Evolutionary conservation across 1,140 invertebrate genomes (phyloP).

Genomic region (Episyrphus balteatus): DNA sequence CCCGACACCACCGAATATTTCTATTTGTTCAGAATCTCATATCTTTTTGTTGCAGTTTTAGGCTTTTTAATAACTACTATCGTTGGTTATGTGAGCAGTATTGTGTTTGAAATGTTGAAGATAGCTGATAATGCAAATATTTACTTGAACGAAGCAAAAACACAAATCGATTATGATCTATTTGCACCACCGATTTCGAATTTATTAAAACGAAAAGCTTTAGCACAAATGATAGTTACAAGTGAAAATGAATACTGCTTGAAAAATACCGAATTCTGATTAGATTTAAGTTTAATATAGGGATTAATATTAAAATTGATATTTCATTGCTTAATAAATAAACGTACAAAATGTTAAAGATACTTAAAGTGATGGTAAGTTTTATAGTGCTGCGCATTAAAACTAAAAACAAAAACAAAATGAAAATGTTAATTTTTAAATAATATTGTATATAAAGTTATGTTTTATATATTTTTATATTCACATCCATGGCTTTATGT

Average conservation of each 20-base stretch:
- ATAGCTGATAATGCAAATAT: conserved; percentile 28
- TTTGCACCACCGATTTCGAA: conserved; percentile 50
- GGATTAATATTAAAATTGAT: no score
- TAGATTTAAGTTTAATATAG: no score
- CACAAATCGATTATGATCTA: conserved; percentile 43
- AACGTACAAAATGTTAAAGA: no score
- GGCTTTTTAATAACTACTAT: conserved; percentile 54
- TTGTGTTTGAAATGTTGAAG: conserved; percentile 20
- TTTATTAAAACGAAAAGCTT: conserved; percentile 13
- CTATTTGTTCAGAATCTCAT: conserved; percentile 53
- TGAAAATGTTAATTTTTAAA: no score
- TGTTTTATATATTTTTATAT: no score
- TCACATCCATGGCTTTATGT: no score
- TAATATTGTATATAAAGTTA: no score
- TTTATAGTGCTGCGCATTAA: no score
- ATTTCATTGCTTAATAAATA: no score
- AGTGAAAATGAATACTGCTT: not conserved
- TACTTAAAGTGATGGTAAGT: no score
- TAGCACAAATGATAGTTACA: conserved; percentile 25
- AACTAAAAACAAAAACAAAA: no score
- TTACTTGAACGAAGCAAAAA: conserved; percentile 15
- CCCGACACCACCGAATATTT: conserved; percentile 14
- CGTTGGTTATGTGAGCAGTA: conserved; percentile 47
- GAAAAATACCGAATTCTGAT: no score
- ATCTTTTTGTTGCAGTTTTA: conserved; percentile 71